phyloP scores from a whole-genome alignment of 1,140 invertebrate species.

The Bombyx mandarina region DNA sequence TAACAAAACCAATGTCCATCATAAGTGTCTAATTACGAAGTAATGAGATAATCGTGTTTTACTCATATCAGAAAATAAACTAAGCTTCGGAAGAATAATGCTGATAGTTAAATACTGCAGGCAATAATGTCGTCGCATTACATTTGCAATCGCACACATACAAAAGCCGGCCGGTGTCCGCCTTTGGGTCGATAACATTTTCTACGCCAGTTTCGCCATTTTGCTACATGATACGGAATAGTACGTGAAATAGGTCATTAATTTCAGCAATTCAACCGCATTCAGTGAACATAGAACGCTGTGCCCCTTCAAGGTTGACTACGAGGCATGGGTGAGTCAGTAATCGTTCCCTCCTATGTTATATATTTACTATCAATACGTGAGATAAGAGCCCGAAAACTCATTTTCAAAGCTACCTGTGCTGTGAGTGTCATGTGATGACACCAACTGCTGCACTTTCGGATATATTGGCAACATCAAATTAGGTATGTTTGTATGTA shows the following conservation, averaged over 20 bases:
- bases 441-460: too few relatives aligned
- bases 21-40: too few relatives aligned
- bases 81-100: constrained; percentile 14
- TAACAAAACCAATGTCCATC: too few relatives aligned
- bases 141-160: constrained; percentile 36
- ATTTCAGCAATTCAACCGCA: constrained; percentile 16
- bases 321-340: constrained; percentile 16
- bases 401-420: too few relatives aligned
- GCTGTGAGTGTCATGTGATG: too few relatives aligned
- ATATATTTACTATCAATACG: too few relatives aligned
- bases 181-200: constrained; percentile 57
- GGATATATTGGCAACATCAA: too few relatives aligned
- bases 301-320: constrained; percentile 23
- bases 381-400: too few relatives aligned
- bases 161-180: constrained; percentile 29
- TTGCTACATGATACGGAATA: neutral
- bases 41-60: neutral
- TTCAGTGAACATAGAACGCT: constrained; percentile 14
- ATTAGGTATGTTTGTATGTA: neutral
- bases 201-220: constrained; percentile 56
- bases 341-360: constrained; percentile 6
- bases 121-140: constrained; percentile 21
- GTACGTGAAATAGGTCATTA: constrained; percentile 8
- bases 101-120: constrained; percentile 15
- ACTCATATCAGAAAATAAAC: constrained; percentile 2